Evolutionary conservation across 2,113 vertebrate genomes (phyloP), one percentile per base, ranked within the genome.

Genomic region (Sarotherodon lohbergeri): DNA sequence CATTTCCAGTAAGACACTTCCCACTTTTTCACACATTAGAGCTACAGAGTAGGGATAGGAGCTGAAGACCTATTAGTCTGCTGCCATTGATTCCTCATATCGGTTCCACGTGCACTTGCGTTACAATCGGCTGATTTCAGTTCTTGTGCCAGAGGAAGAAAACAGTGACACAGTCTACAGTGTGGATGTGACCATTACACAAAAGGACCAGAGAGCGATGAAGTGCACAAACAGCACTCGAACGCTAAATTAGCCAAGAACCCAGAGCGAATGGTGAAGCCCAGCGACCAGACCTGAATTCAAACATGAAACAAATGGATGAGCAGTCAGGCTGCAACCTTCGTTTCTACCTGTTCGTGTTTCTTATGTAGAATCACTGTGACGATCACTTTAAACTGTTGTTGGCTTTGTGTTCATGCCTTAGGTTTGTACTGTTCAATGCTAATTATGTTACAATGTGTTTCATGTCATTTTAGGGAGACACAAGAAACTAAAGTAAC

Each of bases 251-350:
- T 6, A 57, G 22, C 27, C 55, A 24, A 27, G 55, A 56, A 14
- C 0, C 0, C 55, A 56, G 22, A 56, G 55, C 3, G 57, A 43
- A 2, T 3, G 4, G 29, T 0, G 61, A 19, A 3, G 17, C 61
- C 10, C 17, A 39, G 61, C 4, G 2, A 39, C 17, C 32, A 12
- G 32, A 34, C 34, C 17, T n/a, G 17, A n/a, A n/a, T 39, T 3
- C 36, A 4, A 66, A 66, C 61, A n/a, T 32, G 61, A 39, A 39
- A n/a, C 32, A 7, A 34, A 63, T 6, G 32, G 10, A 36, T n/a
- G 32, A 66, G 39, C 39, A 4, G 39, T 11, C 39, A 13, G 61
- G 61, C 61, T 39, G 34, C 61, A 39, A 66, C 32, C 61, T 12
- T 3, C 6, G 4, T 7, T 0, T n/a, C 61, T 17, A 66, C 17